phyloP scores from a whole-genome alignment of 92 coral and sea anemone species.

The Epizoanthus illoricatus region DNA sequence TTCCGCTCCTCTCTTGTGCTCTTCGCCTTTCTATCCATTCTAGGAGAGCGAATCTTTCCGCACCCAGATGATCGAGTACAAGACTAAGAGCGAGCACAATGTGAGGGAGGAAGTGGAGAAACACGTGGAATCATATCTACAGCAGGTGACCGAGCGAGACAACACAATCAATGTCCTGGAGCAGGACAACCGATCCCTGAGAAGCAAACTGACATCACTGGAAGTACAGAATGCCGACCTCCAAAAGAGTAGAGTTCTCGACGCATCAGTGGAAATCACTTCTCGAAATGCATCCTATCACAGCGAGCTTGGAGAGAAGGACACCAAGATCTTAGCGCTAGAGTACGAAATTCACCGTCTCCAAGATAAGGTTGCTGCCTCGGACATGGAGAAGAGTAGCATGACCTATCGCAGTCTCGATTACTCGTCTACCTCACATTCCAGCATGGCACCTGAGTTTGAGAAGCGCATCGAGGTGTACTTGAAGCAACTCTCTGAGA shows the following conservation, averaged over 20 bases:
- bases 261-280: neutral
- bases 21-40: neutral
- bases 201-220: conserved; percentile 5
- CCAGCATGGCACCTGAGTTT: conserved; percentile 26
- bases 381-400: conserved; percentile 18
- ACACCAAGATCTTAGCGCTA: conserved; percentile 19
- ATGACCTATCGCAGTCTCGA: conserved; percentile 8
- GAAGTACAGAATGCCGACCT: conserved; percentile 9
- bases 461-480: conserved; percentile 35
- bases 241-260: neutral
- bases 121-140: conserved; percentile 20
- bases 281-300: conserved; percentile 14
- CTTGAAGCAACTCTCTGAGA: conserved; percentile 24
- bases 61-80: conserved; percentile 44
- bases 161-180: conserved; percentile 30
- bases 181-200: conserved; percentile 10
- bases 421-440: neutral
- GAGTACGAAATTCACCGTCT: conserved; percentile 36
- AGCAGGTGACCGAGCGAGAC: conserved; percentile 34
- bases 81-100: conserved; percentile 24
- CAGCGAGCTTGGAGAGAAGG: conserved; percentile 19
- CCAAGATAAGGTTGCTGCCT: neutral
- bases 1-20: neutral
- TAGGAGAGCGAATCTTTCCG: conserved; percentile 48
- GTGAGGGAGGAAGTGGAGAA: conserved; percentile 32